A percentile compares a stretch with the other conserved stretches of the same genome.
Evolutionary conservation across 2,888 invertebrate species (phyloP).

Genomic region (Epirrhoe tristata): DNA sequence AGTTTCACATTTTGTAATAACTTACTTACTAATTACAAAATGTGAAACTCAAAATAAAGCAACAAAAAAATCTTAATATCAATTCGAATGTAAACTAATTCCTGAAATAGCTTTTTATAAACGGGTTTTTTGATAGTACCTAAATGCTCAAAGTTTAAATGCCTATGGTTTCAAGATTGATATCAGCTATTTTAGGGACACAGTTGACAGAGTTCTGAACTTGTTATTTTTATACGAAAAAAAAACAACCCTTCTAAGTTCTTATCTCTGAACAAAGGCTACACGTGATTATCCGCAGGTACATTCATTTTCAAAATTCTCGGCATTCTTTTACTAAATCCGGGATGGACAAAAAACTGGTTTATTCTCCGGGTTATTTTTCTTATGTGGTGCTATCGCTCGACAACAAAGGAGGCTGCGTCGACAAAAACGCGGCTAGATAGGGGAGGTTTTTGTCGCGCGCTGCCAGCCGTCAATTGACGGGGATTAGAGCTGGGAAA

Average conservation of each 20-base stretch:
- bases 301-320: constrained; percentile 22
- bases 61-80: too few species aligned
- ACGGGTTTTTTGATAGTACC: too few species aligned
- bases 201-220: background rate
- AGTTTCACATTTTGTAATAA: too few species aligned
- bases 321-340: constrained; percentile 18
- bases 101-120: too few species aligned
- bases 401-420: constrained; percentile 52
- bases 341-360: constrained; percentile 29
- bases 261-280: background rate
- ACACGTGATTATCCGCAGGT: constrained; percentile 1
- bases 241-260: background rate
- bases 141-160: too few species aligned
- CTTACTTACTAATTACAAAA: too few species aligned
- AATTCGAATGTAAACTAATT: too few species aligned
- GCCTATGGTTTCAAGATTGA: too few species aligned
- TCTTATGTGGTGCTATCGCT: constrained; percentile 52
- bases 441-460: constrained; percentile 38
- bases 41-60: too few species aligned
- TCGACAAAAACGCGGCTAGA: constrained; percentile 52
- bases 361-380: constrained; percentile 49
- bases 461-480: constrained; percentile 35
- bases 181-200: background rate
- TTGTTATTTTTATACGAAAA: background rate
- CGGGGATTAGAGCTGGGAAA: constrained; percentile 34